Evolutionary conservation across 2,888 invertebrate species (phyloP), one percentile per base, ranked within the genome.

Genomic region (Eubasilissa splendida): DNA sequence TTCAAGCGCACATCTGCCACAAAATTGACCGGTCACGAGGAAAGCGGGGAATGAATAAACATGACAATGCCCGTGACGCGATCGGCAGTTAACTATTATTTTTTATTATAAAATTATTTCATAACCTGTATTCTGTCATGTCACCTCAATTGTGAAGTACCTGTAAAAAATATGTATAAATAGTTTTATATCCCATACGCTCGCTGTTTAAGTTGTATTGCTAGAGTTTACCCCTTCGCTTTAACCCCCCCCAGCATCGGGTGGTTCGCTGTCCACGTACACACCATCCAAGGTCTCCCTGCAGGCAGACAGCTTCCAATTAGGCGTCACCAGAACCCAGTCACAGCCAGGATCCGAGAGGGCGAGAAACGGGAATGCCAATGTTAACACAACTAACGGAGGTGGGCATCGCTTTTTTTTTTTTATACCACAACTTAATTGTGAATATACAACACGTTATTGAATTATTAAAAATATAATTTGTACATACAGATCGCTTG

Each of bases 261-360:
- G 95, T 87, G 96, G 96, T 84, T 94, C 93, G 86, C 91, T 97
- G 87, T 93, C 95, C 84, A 95, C 93, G 87, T 97, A 96, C 91
- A 96, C 96, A 85, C 96, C 97, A 81, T 93, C 95, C 90, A 95
- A 95, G 91, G 93, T 92, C 77, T 90, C 91, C 84, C 92, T 91
- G 84, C 90, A 91, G 85, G 92, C 89, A 85, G 91, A 92, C 85
- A 90, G 92, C 82, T 96, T 96, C 90, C 94, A 95, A 89, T 91
- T 96, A 83, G 97, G 97, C 76, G 92, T 96, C 80, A 94, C 95
- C 84, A 92, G 95, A 85, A 91, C 91, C 85, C 90, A 87, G 84
- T 88, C 85, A 85, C 54, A 78, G 85, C 3, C 83, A 85, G 56
- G 83, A 85, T 80, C 82, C 87, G 73, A 85, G 86, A 71, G 84